Evolutionary conservation across 2,888 invertebrate species (phyloP), one percentile per base, ranked within the genome.

Genomic region (Encarsia formosa): DNA sequence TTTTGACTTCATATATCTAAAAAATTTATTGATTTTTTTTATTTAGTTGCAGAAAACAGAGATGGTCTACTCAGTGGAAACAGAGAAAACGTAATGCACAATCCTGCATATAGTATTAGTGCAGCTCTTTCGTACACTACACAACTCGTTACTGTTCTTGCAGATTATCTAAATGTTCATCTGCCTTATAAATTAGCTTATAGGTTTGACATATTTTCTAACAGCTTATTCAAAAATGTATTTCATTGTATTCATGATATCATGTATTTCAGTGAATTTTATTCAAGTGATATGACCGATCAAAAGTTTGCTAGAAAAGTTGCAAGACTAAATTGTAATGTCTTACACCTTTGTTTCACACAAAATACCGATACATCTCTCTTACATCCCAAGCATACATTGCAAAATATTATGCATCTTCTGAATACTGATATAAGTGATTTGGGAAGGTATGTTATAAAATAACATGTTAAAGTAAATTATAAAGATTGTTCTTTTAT

Each of bases 61-160:
- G 81, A 81, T 62, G 75, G 75, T 35, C 74, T 68, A 4, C 75
- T 75, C 44, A 73, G 76, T 38, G 76, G 77, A 59, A 80, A 78
- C 60, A 77, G 78, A 52, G 76, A 78, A 60, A 76, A 78, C 52
- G 78, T 81, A 15, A 82, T 82, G 65, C 79, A 79, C 59, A 84
- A 87, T 70, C 82, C 84, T 61, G 84, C 85, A 37, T 85, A 85
- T 66, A 84, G 84, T 58, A 87, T 87, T 60, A 83, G 82, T 70
- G 91, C 87, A 59, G 94, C 90, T 46, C 81, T 95, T 37, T 86
- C 88, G 35, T 90, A 92, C 71, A 86, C 88, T 34, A 86, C 92
- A 51, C 95, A 95, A 77, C 79, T 95, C 61, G 81, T 88, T 39
- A 84, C 86, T 68, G 78, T 92, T 60, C 77, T 93, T 59, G 88